A percentile compares a stretch with the other conserved stretches of the same genome.
Evolutionary conservation across 53 echinoderm and acorn worm genomes (phyloP).

Genomic region (Echinometra lucunter): DNA sequence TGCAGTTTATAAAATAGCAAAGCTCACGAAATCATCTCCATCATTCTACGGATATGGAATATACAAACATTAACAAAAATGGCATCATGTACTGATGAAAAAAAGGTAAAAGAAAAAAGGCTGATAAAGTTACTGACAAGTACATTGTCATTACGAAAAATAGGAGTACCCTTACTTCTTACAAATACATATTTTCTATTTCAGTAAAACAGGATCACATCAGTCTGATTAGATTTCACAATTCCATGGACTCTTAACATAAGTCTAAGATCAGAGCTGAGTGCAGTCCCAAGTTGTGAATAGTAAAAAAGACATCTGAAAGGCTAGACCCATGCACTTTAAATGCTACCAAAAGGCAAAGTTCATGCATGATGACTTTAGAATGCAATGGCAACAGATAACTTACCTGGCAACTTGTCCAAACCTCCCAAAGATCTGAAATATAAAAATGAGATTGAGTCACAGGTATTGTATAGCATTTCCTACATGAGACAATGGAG

Average conservation of each 20-base stretch:
- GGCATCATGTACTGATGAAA: background rate
- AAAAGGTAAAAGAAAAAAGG: background rate
- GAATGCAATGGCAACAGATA: too few species aligned
- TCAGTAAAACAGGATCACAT: background rate
- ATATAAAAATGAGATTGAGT: background rate
- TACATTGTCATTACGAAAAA: too few species aligned
- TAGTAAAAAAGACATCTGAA: background rate
- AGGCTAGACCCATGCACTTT: background rate
- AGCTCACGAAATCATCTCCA: background rate
- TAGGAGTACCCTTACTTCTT: too few species aligned
- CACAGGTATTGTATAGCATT: background rate
- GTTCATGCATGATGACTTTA: too few species aligned
- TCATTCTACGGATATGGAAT: background rate
- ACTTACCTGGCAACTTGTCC: conserved; percentile 94
- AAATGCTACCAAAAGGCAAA: too few species aligned
- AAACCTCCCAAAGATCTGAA: conserved; percentile 96
- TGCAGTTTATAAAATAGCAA: background rate
- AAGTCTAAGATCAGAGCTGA: background rate
- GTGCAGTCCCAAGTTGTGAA: background rate
- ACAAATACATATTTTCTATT: background rate
- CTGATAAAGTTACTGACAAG: background rate
- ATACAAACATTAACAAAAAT: background rate
- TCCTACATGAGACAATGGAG: too few species aligned
- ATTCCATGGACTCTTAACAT: background rate
- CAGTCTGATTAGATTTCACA: background rate